Evolutionary conservation across 2,888 invertebrate species (phyloP).

Genomic region (Tiphia femorata): DNA sequence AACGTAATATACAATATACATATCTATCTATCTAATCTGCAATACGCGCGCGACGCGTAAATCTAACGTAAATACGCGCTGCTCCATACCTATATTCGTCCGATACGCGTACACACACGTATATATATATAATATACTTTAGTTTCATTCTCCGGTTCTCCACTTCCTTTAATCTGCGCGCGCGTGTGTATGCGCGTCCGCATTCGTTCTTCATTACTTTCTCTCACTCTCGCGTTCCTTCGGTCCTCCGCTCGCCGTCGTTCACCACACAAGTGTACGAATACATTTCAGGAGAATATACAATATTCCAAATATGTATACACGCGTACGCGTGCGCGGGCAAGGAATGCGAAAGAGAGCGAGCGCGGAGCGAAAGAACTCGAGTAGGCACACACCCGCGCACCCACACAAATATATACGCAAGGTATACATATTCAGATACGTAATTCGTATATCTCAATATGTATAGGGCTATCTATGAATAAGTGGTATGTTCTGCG

Average conservation of each 20-base stretch:
- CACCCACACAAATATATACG: background rate
- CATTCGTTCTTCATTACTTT: constrained; percentile 29
- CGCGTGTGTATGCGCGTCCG: constrained; percentile 11
- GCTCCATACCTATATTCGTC: too few relatives aligned
- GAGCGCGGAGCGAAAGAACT: too few relatives aligned
- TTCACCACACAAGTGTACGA: too few relatives aligned
- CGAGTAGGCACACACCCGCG: background rate
- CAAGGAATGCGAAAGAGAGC: too few relatives aligned
- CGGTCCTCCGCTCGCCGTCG: too few relatives aligned
- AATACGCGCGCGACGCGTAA: too few relatives aligned
- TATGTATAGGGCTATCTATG: constrained; percentile 65
- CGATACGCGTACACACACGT: background rate
- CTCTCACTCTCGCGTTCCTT: constrained; percentile 2
- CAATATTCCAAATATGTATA: too few relatives aligned
- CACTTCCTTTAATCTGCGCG: background rate
- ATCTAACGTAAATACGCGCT: too few relatives aligned
- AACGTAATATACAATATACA: constrained; percentile 69
- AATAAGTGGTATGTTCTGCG: constrained; percentile 52
- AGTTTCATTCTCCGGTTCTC: background rate
- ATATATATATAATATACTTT: background rate
- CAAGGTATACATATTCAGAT: background rate
- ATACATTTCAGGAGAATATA: too few relatives aligned
- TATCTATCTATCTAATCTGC: too few relatives aligned
- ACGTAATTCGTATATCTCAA: constrained; percentile 41
- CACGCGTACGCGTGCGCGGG: constrained; percentile 4